These are phyloP conservation scores for Conopomorpha cramerella DNA, from an alignment of 1,140 invertebrate genomes.

Conservation along the genomic window DNA sequence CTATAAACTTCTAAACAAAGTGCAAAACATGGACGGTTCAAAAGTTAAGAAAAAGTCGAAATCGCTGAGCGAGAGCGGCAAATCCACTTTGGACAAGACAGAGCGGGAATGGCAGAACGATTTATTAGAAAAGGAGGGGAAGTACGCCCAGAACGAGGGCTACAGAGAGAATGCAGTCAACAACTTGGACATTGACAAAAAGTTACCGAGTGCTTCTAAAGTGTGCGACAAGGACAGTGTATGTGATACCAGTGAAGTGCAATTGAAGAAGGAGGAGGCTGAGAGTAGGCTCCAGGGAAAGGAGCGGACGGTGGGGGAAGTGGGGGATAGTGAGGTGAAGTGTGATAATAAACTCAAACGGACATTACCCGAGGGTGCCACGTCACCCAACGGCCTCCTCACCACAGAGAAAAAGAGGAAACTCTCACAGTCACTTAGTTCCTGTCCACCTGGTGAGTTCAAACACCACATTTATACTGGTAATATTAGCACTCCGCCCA, in stretches of 20 bases:
- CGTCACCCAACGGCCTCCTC: conserved; percentile 50
- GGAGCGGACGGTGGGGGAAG: conserved; percentile 34
- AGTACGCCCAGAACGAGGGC: conserved; percentile 53
- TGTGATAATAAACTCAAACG: conserved; percentile 38
- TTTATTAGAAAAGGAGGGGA: conserved; percentile 45
- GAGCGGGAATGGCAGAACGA: conserved; percentile 46
- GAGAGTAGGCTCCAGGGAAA: conserved; percentile 38
- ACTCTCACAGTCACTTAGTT: conserved; percentile 54
- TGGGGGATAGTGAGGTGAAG: conserved; percentile 22
- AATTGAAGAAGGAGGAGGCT: conserved; percentile 28
- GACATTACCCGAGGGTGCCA: conserved; percentile 37
- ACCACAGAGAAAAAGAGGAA: conserved; percentile 61
- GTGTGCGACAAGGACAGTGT: conserved; percentile 30
- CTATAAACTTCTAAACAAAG: conserved; percentile 42
- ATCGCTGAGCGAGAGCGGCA: conserved; percentile 23
- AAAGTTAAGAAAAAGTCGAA: conserved; percentile 50
- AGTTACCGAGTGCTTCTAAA: conserved; percentile 24
- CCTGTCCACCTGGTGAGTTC: conserved; percentile 44
- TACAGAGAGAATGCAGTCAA: conserved; percentile 52
- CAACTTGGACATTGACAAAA: conserved; percentile 44
- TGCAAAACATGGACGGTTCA: conserved; percentile 28
- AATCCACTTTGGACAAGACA: conserved; percentile 20
- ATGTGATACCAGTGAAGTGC: conserved; percentile 50
- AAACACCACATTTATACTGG: conserved; percentile 7
- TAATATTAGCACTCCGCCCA: too few species aligned